Percentiles rank a stretch among this genome's conserved stretches.
phyloP scores from a whole-genome alignment of 2,888 invertebrate genomes.

The Polymixis lichenea region DNA sequence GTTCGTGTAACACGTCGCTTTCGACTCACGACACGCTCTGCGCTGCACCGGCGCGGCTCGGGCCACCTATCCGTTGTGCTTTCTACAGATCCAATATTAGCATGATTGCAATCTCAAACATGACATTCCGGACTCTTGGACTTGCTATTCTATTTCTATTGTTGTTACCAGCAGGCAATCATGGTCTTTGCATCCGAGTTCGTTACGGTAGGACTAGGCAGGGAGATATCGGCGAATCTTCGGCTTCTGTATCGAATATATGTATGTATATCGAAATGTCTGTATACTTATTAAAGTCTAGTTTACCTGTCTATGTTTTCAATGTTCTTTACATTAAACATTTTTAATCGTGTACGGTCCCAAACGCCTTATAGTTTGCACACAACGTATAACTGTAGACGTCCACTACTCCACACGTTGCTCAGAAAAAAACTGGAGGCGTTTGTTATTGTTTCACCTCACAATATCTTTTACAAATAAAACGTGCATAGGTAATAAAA shows the following conservation, averaged over 20 bases:
- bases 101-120: constrained; percentile 69
- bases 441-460: constrained; percentile 53
- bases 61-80: constrained; percentile 86
- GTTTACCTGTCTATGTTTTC: background rate
- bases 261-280: background rate
- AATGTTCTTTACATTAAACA: background rate
- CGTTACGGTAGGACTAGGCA: background rate
- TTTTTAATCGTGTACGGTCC: background rate
- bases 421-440: constrained; percentile 54
- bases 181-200: constrained; percentile 2
- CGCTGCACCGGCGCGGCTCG: constrained; percentile 59
- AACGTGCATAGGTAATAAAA: constrained; percentile 49
- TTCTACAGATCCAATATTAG: constrained; percentile 79
- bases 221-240: constrained; percentile 18
- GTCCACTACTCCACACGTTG: constrained; percentile 51
- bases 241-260: background rate
- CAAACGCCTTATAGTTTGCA: constrained; percentile 38
- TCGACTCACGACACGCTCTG: constrained; percentile 79
- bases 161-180: constrained; percentile 13
- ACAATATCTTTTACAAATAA: constrained; percentile 38
- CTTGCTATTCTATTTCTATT: constrained; percentile 46
- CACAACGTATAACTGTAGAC: constrained; percentile 7
- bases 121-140: constrained; percentile 58
- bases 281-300: background rate
- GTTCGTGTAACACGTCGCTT: constrained; percentile 81